Conservation (phyloP, 2,797 vertebrate species). For the Xenentodon cancila region DNA sequence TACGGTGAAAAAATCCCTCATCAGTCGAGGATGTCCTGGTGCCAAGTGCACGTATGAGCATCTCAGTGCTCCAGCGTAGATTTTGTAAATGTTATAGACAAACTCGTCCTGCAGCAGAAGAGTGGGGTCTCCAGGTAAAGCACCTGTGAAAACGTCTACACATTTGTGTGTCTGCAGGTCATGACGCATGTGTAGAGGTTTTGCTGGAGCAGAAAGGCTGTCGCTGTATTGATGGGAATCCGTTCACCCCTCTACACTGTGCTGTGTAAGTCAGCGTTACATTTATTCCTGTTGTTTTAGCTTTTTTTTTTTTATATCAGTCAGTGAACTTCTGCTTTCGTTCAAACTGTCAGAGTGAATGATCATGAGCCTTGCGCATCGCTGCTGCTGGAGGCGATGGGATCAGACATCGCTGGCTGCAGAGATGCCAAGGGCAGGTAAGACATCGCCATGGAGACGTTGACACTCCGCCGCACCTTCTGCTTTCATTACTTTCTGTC, state of each 20-base stretch:
- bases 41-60: too few species aligned
- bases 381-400: conserved; percentile 91
- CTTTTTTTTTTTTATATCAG: background rate
- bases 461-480: background rate
- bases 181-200: conserved; percentile 95
- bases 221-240: conserved; percentile 89
- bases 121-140: too few species aligned
- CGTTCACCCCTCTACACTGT: conserved; percentile 96
- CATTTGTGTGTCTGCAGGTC: conserved; percentile 79
- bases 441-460: background rate
- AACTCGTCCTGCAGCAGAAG: too few species aligned
- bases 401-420: conserved; percentile 89
- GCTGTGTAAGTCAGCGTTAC: conserved; percentile 87
- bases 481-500: background rate
- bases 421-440: conserved; percentile 93
- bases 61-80: too few species aligned
- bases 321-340: background rate
- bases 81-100: too few species aligned
- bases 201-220: conserved; percentile 93
- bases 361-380: conserved; percentile 93
- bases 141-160: too few species aligned
- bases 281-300: too few species aligned
- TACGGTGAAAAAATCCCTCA: too few species aligned
- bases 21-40: too few species aligned
- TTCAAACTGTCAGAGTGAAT: conserved; percentile 83